These are phyloP conservation scores for Caenorhabditis remanei DNA, from an alignment of 1,140 invertebrate genomes.

Conservation along the genomic window DNA sequence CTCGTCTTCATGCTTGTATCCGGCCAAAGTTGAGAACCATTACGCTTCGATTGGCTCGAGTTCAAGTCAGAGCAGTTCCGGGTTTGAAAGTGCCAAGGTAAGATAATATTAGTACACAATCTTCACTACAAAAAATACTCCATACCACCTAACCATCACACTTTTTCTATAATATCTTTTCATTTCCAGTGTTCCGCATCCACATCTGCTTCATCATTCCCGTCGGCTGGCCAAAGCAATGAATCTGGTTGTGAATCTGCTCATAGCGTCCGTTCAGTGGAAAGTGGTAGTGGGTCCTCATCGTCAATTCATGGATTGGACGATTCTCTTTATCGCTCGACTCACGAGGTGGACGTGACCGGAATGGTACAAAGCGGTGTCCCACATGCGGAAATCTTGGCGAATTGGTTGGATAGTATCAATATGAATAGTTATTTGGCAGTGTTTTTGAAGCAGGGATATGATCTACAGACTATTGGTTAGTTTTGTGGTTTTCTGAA, in stretches of 20 bases:
- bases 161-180: neutral
- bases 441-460: conserved; percentile 93
- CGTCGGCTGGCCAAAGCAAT: neutral
- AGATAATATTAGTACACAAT: neutral
- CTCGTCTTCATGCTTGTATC: conserved; percentile 7
- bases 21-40: conserved; percentile 20
- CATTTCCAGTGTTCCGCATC: conserved; percentile 26
- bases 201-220: conserved; percentile 38
- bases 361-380: conserved; percentile 82
- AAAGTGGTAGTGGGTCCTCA: conserved; percentile 80
- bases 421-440: conserved; percentile 96
- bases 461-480: conserved; percentile 94
- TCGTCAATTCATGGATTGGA: conserved; percentile 80
- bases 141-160: too few species aligned
- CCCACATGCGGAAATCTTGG: conserved; percentile 89
- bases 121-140: too few species aligned
- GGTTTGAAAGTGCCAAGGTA: conserved; percentile 33
- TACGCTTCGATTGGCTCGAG: conserved; percentile 39
- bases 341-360: conserved; percentile 79
- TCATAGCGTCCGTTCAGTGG: conserved; percentile 22
- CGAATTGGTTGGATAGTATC: conserved; percentile 92
- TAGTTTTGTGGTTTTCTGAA: neutral
- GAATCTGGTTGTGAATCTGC: conserved; percentile 10
- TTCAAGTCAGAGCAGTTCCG: conserved; percentile 33
- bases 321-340: conserved; percentile 74